These are phyloP conservation scores for Chionodraco myersi DNA, from an alignment of 2,113 vertebrate genomes.

Conservation along the genomic window DNA sequence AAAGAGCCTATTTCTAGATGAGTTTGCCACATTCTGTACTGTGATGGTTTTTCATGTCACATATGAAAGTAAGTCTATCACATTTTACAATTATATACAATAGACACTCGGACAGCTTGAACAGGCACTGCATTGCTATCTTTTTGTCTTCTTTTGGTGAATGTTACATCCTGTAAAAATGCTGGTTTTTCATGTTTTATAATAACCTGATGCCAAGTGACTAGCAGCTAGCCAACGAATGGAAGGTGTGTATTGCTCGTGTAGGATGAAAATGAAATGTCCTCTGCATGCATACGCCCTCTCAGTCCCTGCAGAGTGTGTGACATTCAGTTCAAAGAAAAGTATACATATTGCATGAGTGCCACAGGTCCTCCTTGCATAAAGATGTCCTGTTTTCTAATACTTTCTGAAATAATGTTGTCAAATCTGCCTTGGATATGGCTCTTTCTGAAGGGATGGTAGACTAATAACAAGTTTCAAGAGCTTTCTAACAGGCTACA, in stretches of 20 bases:
- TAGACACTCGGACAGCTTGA: constrained; percentile 93
- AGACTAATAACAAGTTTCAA: constrained; percentile 24
- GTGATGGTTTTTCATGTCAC: constrained; percentile 63
- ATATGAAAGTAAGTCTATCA: constrained; percentile 96
- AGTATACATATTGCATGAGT: constrained; percentile 91
- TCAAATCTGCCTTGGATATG: constrained; percentile 16
- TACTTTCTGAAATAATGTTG: constrained; percentile 59
- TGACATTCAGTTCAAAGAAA: constrained; percentile 83
- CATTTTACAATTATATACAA: constrained; percentile 98
- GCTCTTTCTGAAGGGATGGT: constrained; percentile 48
- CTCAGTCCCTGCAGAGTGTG: constrained; percentile 89
- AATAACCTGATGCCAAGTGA: constrained; percentile 92
- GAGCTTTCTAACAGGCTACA: constrained; percentile 49
- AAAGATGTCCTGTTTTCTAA: constrained; percentile 66
- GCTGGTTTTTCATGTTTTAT: constrained; percentile 94
- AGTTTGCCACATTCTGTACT: constrained; percentile 89
- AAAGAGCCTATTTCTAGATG: constrained; percentile 82
- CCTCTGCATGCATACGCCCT: constrained; percentile 85
- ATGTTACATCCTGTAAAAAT: constrained; percentile 88
- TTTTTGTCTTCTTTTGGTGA: constrained; percentile 93
- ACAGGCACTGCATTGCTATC: constrained; percentile 96
- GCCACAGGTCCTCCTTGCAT: constrained; percentile 88
- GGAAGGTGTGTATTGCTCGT: constrained; percentile 87
- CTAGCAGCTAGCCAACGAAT: constrained; percentile 86
- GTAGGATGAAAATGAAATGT: constrained; percentile 88